A percentile compares a stretch with the other conserved stretches of the same genome.
Conservation (phyloP, 2,113 vertebrate species). For the Halcyon senegalensis region DNA sequence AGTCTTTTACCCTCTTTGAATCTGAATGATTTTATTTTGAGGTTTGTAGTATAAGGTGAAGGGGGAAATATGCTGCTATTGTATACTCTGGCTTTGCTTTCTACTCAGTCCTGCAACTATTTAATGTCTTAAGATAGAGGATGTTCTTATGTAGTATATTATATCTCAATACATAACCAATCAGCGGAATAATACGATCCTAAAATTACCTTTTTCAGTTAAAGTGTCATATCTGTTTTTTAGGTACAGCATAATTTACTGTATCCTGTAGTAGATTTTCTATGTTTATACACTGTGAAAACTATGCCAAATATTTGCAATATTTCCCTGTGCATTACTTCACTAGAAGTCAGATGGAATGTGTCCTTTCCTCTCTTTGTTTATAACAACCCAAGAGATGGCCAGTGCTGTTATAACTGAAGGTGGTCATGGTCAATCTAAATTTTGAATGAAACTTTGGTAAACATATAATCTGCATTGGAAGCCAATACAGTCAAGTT, state of each 20-base stretch:
- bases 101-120: neutral
- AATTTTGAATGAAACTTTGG: neutral
- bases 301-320: neutral
- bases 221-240: neutral
- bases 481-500: neutral
- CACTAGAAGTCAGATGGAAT: neutral
- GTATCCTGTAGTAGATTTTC: neutral
- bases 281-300: neutral
- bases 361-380: neutral
- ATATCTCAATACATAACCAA: neutral
- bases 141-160: neutral
- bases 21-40: neutral
- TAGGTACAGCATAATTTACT: neutral
- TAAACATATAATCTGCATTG: neutral
- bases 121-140: neutral
- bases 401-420: neutral
- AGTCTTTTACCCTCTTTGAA: neutral
- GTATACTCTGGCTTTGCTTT: neutral
- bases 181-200: neutral
- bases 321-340: neutral
- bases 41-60: neutral
- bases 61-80: neutral
- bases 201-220: neutral
- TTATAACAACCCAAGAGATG: neutral
- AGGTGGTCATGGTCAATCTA: neutral